Evolutionary conservation across 2,797 vertebrate genomes (phyloP), one percentile per base, ranked within the genome.

Genomic region (Chloroceryle amazona): DNA sequence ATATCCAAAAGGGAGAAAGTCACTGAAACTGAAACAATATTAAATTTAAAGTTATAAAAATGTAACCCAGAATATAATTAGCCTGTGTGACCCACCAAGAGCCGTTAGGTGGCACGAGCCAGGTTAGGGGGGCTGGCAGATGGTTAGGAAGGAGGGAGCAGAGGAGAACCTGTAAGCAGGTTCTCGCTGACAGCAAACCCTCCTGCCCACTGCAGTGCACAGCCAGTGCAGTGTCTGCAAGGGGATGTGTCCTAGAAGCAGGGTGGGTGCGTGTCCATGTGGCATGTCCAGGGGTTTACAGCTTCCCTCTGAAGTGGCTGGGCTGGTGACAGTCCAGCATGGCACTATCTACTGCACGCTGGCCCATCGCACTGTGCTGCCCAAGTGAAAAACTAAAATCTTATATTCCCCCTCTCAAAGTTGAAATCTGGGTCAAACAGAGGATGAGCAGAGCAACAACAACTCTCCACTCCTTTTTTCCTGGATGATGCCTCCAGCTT

Each of bases 321-420:
- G 31, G 68, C 62, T 39, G 39, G 49, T 44, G 55, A 72, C n/a
- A 10, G 7, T 39, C 39, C 44, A 28, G 57, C 35, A 2, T 11
- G 1, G 31, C 6, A 8, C 6, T 52, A 46, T 28, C 14, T 55
- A 17, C 39, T 2, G 0, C 1, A 2, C 14, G 10, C 23, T 46
- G 47, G 19, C 31, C 47, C 3, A 0, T 23, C 0, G 0, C 18
- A 26, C 65, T 10, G 1, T 28, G 4, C 81, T 42, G 54, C 41
- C 49, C 16, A 11, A 11, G 19, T 17, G 46, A 62, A 42, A 67
- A 65, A 41, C 25, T 68, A 8, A 42, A 80, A 29, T 52, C 28
- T 29, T 47, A 7, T 42, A 26, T 42, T 70, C 2, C 6, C 2
- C 1, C 52, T 49, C 6, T 33, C 54, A 11, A 15, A 60, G 52